These are phyloP conservation scores for Cassiopea andromeda DNA, from an alignment of 30 jellyfish, hydroid and myxozoan species.

Conservation along the genomic window DNA sequence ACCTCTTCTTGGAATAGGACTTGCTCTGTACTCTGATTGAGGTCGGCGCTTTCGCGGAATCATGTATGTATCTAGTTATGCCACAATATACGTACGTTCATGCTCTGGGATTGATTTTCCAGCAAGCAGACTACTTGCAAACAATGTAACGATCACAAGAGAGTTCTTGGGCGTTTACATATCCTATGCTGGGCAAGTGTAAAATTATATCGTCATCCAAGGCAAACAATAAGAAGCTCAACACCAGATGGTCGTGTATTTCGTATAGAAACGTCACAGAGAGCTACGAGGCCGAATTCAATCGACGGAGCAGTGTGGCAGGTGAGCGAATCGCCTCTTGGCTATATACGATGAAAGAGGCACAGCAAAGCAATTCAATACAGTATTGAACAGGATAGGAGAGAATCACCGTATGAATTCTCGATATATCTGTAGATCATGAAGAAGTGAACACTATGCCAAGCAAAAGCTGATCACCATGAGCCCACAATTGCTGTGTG, in stretches of 20 bases:
- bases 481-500: background rate
- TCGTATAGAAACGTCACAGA: conserved; percentile 66
- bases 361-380: background rate
- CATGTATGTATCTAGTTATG: conserved; percentile 28
- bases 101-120: background rate
- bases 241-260: conserved; percentile 62
- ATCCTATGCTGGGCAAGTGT: conserved; percentile 32
- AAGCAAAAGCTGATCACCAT: background rate
- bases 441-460: background rate
- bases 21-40: conserved; percentile 72
- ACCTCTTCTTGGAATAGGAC: conserved; percentile 70
- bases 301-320: conserved; percentile 26
- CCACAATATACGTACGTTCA: conserved; percentile 1
- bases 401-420: background rate
- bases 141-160: background rate
- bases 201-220: conserved; percentile 20
- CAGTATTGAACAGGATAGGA: background rate
- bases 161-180: conserved; percentile 40
- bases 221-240: conserved; percentile 39
- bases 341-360: conserved; percentile 3
- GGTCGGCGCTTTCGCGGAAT: conserved; percentile 68
- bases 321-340: conserved; percentile 26
- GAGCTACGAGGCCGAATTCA: conserved; percentile 15
- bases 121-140: background rate
- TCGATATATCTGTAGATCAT: background rate